phyloP scores from a whole-genome alignment of 1,140 invertebrate genomes.

The Littorina saxatilis region DNA sequence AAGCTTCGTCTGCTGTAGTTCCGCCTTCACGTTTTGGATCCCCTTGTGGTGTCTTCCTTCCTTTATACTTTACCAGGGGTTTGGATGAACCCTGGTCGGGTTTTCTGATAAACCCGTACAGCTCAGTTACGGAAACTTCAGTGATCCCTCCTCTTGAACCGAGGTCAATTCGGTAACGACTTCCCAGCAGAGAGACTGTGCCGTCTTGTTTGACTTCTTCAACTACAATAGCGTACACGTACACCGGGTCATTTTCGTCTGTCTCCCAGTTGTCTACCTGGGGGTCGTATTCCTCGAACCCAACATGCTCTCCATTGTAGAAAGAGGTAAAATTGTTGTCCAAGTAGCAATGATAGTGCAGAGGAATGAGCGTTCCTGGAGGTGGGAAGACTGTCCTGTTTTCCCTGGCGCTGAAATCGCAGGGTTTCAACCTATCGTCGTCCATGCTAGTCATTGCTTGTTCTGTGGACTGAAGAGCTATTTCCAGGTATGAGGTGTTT shows the following conservation, averaged over 20 bases:
- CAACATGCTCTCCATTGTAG: constrained; percentile 54
- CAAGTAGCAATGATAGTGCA: constrained; percentile 52
- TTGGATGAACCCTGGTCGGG: not conserved
- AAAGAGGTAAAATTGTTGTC: constrained; percentile 52
- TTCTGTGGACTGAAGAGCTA: not conserved
- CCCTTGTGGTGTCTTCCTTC: not conserved
- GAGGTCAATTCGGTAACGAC: constrained; percentile 54
- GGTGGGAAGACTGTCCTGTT: constrained; percentile 42
- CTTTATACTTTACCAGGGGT: not conserved
- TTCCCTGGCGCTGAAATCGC: not conserved
- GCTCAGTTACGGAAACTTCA: constrained; percentile 46
- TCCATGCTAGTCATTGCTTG: not conserved
- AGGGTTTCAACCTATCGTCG: not conserved
- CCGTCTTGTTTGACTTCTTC: constrained; percentile 41
- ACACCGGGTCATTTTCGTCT: constrained; percentile 25
- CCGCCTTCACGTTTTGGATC: too few species aligned
- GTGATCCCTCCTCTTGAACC: constrained; percentile 43
- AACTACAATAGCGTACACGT: constrained; percentile 54
- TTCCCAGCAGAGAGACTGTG: constrained; percentile 20
- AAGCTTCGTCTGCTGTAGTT: not conserved
- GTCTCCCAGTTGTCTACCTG: constrained; percentile 10
- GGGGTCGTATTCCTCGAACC: constrained; percentile 60
- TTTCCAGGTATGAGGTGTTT: not conserved
- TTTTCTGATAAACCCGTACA: constrained; percentile 59
- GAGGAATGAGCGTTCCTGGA: constrained; percentile 52